Conservation (phyloP, 2,113 vertebrate genomes). For the Sprattus sprattus region DNA sequence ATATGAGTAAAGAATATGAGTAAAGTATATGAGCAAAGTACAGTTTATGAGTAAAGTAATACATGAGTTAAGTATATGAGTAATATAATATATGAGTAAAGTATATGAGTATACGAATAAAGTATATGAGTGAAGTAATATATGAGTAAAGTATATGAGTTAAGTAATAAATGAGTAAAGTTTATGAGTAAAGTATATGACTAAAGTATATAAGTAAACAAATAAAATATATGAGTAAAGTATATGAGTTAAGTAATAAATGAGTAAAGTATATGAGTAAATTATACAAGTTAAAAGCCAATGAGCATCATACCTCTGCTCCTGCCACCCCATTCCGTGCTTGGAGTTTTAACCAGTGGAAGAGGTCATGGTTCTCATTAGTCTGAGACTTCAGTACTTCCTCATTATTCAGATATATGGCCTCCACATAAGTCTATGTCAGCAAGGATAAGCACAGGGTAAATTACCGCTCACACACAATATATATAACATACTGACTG, state of each 20-base stretch:
- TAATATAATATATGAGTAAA: no score
- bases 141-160: no score
- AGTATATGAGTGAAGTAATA: no score
- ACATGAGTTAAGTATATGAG: background rate
- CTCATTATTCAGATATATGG: conserved; percentile 69
- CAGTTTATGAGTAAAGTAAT: background rate
- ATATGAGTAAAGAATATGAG: background rate
- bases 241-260: no score
- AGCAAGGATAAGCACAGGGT: background rate
- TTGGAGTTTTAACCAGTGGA: conserved; percentile 76
- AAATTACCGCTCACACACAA: background rate
- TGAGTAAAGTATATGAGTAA: background rate
- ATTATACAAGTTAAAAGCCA: background rate
- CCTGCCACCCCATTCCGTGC: conserved; percentile 68
- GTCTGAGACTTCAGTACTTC: conserved; percentile 69
- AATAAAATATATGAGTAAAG: no score
- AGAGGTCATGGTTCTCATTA: conserved; percentile 70
- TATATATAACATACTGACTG: background rate
- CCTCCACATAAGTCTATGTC: conserved; percentile 70
- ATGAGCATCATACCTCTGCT: conserved; percentile 65
- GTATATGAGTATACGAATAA: no score
- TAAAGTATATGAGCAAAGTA: background rate
- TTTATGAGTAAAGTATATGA: no score
- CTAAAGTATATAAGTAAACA: no score
- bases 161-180: background rate